These are phyloP conservation scores for Rhinoderma darwinii DNA, from an alignment of 2,113 vertebrate species.

Conservation along the genomic window DNA sequence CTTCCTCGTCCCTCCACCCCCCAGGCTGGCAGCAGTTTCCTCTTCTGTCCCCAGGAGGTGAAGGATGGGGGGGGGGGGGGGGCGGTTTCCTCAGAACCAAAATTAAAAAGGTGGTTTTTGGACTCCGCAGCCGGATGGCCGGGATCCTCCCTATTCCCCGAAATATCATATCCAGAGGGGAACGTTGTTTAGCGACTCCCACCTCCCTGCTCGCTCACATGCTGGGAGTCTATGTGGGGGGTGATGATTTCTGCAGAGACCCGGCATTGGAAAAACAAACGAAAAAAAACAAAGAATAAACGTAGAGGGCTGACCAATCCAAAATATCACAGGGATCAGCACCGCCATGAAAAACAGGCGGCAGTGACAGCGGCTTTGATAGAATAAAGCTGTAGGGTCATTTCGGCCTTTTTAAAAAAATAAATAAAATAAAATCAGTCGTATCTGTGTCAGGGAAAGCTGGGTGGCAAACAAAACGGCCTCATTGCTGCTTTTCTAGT, in stretches of 20 bases:
- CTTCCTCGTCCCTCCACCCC: constrained; percentile 42
- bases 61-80: neutral
- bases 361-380: neutral
- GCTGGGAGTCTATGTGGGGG: neutral
- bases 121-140: constrained; percentile 29
- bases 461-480: neutral
- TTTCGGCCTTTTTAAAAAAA: neutral
- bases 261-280: neutral
- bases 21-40: constrained; percentile 43
- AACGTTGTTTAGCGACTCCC: constrained; percentile 17
- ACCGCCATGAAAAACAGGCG: neutral
- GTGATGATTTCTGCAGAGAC: neutral
- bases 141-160: constrained; percentile 45
- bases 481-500: neutral
- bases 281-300: no score
- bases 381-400: neutral
- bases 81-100: neutral
- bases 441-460: neutral
- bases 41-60: constrained; percentile 10
- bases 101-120: constrained; percentile 49
- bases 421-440: neutral
- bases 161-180: constrained; percentile 42
- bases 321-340: neutral
- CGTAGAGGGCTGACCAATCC: no score
- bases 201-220: constrained; percentile 22